Base-by-base conservation (phyloP, 2,797 vertebrate genomes). In the Cirrhinus mrigala region DNA sequence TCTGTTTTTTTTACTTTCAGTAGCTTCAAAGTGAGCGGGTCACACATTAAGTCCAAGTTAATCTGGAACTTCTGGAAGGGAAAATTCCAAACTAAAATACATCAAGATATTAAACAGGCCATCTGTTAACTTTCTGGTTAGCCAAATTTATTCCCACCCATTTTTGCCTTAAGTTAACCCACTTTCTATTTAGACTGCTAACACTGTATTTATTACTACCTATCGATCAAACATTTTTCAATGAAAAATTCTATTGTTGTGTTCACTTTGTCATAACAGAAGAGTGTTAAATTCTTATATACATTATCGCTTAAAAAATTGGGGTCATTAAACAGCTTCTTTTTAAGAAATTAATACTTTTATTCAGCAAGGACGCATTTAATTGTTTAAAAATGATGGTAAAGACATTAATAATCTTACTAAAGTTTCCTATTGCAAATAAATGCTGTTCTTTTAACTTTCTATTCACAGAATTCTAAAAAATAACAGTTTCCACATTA, bases 21-120 rank as follows among this genome's bases (percentile, higher is more conserved):
- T 73, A 88, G 66, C 86, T 87, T 87, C 86, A 90, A 87, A 89
- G 89, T 88, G 87, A 88, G 81, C 75, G 50, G 82, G 82, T 80
- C 76, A 79, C 29, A 68, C 79, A 74, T 82, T 87, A 82, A 86
- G 81, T 80, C 81, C 70, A 85, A 89, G 70, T 81, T 87, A 81
- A 87, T 87, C 83, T 90, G 86, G 86, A 90, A 85, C 89, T 88
- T 89, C 64, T 87, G 89, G 76, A 89, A 66, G 86, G 82, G 86
- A 90, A 86, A 88, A 90, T 87, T 90, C 88, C 89, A 88, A 89
- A 88, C 79, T 87, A 88, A 89, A 90, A 88, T 90, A 90, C 88
- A 89, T 89, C 79, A 86, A 86, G 82, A 89, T 89, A 85, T 89
- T 87, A 88, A 89, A 81, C 82, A 89, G 87, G 84, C 89, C 89